Evolutionary conservation across 2,888 invertebrate genomes (phyloP), one percentile per base, ranked within the genome.

Genomic region (Prosopocoilus inquinatus): DNA sequence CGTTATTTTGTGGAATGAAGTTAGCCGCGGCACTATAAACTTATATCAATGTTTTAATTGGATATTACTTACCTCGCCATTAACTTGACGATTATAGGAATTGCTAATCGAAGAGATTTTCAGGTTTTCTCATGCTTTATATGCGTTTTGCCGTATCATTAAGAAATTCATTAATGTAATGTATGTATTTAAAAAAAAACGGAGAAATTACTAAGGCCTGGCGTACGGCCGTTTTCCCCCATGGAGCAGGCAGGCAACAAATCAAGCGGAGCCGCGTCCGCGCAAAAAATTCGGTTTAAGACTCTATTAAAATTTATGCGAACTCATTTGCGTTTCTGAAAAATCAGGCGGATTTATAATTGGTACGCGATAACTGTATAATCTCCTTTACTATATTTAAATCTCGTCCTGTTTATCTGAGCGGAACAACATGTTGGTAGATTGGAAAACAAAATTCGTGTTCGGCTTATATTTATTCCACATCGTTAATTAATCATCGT

Each of bases 1-100:
- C 45, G 36, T 50, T 50, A 50, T 50, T 51, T 44, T 49, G 36
- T 51, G 54, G 61, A 59, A 61, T 59, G 59, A 57, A 57, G 53
- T 50, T 55, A 45, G 52, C 55, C 55, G 47, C 51, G 54, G 52
- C 52, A 46, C 56, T 47, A 57, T 53, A 55, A 59, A 54, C 50
- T 57, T 49, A 47, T 58, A 59, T 61, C 58, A 55, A 59, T 59
- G 61, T 59, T 62, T 59, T 62, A 62, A 62, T 62, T 62, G 61
- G 56, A 58, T 59, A 53, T 58, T 58, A 57, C 61, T 62, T 57
- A 59, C 57, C 53, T 15, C 53, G 41, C 47, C 47, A 53, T 53
- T 53, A 53, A 47, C 13, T 46, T 16, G 15, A 16, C 38, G 15
- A 33, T 33, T 32, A 38, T 33, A 47, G 34, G 41, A 46, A 53